Conservation (phyloP, 1,140 invertebrate genomes). For the Brachionus rubens region DNA sequence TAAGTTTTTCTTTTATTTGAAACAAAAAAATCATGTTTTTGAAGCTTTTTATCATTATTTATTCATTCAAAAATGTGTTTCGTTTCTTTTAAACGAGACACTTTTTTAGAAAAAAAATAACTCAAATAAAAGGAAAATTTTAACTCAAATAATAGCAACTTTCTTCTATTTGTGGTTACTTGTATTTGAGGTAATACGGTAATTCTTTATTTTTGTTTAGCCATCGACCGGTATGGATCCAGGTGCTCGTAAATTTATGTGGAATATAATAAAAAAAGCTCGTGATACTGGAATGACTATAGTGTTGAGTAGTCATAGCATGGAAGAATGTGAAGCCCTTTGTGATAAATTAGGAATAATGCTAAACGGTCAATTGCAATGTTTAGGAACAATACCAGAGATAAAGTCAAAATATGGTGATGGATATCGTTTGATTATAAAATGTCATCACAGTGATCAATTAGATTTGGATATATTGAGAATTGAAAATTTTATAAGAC, state of each 20-base stretch:
- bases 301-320: constrained; percentile 41
- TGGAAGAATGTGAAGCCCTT: constrained; percentile 46
- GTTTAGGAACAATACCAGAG: constrained; percentile 62
- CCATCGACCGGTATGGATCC: constrained; percentile 25
- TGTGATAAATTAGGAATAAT: constrained; percentile 49
- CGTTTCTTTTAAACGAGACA: too few species aligned
- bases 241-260: constrained; percentile 40
- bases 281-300: constrained; percentile 40
- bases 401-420: constrained; percentile 61
- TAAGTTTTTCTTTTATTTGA: too few species aligned
- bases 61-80: too few species aligned
- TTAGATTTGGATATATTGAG: background rate
- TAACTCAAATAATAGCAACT: too few species aligned
- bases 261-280: constrained; percentile 42
- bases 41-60: too few species aligned
- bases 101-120: too few species aligned
- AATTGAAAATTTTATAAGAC: constrained; percentile 5
- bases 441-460: constrained; percentile 39
- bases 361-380: constrained; percentile 55
- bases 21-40: too few species aligned
- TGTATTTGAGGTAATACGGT: too few species aligned
- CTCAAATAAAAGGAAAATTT: too few species aligned
- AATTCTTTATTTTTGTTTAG: constrained; percentile 47
- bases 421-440: constrained; percentile 53
- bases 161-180: too few species aligned